Conservation (phyloP, 2,113 vertebrate species). For the Dendrocopos noguchii region DNA sequence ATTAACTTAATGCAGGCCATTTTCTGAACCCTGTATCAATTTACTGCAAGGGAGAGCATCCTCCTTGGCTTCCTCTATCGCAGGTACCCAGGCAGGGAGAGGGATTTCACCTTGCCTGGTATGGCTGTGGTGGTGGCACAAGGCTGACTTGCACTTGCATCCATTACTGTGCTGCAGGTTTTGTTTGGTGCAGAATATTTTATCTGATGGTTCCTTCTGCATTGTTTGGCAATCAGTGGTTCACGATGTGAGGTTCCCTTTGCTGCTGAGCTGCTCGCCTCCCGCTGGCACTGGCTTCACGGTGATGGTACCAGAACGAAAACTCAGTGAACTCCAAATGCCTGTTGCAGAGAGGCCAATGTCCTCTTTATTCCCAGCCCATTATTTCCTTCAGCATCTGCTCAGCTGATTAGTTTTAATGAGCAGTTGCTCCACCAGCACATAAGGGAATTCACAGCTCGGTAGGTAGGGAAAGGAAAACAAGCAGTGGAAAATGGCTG, state of each 20-base stretch:
- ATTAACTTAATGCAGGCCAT: conserved; percentile 58
- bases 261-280: not conserved
- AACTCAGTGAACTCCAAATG: conserved; percentile 28
- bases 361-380: not conserved
- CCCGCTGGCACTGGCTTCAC: not conserved
- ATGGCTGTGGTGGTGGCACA: not conserved
- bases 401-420: conserved; percentile 73
- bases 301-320: conserved; percentile 12
- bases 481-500: not conserved
- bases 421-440: conserved; percentile 42
- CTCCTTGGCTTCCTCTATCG: not conserved
- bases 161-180: not conserved
- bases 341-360: conserved; percentile 13
- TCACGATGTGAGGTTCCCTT: not conserved
- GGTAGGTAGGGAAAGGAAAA: conserved; percentile 18
- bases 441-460: conserved; percentile 57
- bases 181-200: not conserved
- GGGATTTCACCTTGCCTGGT: not conserved
- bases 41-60: conserved; percentile 15
- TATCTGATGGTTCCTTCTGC: not conserved
- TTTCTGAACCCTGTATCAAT: conserved; percentile 30
- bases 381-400: conserved; percentile 66
- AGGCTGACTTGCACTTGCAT: conserved; percentile 33
- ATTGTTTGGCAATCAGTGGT: conserved; percentile 1
- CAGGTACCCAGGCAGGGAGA: not conserved